Base-by-base conservation (phyloP, 1,140 invertebrate species). In the Cyclina sinensis region DNA sequence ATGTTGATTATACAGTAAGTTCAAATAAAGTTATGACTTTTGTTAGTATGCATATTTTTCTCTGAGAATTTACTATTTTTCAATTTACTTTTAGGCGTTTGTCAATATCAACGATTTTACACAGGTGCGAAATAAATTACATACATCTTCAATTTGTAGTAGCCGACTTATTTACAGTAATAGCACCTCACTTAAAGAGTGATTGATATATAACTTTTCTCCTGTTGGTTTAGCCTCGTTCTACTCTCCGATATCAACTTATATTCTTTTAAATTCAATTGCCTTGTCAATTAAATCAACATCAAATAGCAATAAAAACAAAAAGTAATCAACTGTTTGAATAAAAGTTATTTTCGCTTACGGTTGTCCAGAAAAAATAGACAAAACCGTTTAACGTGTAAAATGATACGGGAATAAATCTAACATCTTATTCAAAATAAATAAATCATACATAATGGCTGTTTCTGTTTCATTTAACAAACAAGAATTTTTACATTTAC, bases 381-480 rank as follows among this genome's bases (percentile, higher is more conserved):
- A 54, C 12, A 12, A 11, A 3, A 54, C 57, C 24, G 24, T 62
- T 62, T 27, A 62, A 1, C 5, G 1, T 62, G 57, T 62, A 62
- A 62, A 62, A 62, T 24, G 57, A 62, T 62, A 62, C 14, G 57
- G 57, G n/a, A 4, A 62, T 27, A 62, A 62, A 62, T 62, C 57
- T 27, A 27, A 27, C n/a, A 27, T 24, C 57, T 62, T 62, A 62
- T 62, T 62, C 24, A 62, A 62, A 62, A 62, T 62, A 27, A 62
- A 62, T 62, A 62, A 62, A 62, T 62, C 57, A 62, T 62, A 27
- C 57, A 62, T 62, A 27, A 62, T 5, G 18, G n/a, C 4, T 27
- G 57, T n/a, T 27, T 62, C 57, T 62, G 57, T 62, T 62, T 27
- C 24, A 62, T 62, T 62, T 62, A 62, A 62, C 57, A 27, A 62